Evolutionary conservation across 2,113 vertebrate species (phyloP), one percentile per base, ranked within the genome.

Genomic region (Tetrao urogallus): DNA sequence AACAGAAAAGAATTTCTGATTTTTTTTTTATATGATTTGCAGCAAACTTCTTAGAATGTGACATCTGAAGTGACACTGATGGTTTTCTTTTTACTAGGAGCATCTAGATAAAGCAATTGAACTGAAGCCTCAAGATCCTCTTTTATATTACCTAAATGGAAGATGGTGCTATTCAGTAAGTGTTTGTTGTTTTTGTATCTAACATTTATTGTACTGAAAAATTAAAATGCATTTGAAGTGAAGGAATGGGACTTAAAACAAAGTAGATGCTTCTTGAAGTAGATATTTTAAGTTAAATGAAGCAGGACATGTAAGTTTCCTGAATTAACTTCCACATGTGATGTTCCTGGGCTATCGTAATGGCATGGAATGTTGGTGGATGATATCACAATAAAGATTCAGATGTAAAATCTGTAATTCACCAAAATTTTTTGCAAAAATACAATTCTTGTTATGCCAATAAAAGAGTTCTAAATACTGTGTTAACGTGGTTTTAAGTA

Each of bases 101-200:
- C 99, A 99, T 96, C 97, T 99, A 96, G 99, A 99, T 96, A 99
- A 98, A 98, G 99, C 99, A 95, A 99, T 99, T 57, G 96, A 98
- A 92, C 98, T 99, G 96, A 98, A 99, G 69, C 99, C 99, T 27
- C 97, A 98, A 82, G 99, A 99, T 96, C 99, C 99, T 6, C 81
- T 98, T 94, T 98, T 99, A 42, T 99, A 99, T 97, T 99, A 99
- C 96, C 98, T 99, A 77, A 97, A 98, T 93, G 99, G 99, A 95
- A 99, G 99, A 97, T 99, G 99, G 98, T 99, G 99, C 97, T 99
- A 99, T 61, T 97, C 98, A 92, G 99, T 99, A 98, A 98, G 99
- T 58, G 99, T 58, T 81, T 86, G 47, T 58, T 11, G 70, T 48
- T 21, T 21, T 40, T 40, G 40, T 21, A 74, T 90, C 30, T 95